A percentile compares a stretch with the other conserved stretches of the same genome.
Conservation (phyloP, 2,797 vertebrate species). For the Pelochelys cantorii region DNA sequence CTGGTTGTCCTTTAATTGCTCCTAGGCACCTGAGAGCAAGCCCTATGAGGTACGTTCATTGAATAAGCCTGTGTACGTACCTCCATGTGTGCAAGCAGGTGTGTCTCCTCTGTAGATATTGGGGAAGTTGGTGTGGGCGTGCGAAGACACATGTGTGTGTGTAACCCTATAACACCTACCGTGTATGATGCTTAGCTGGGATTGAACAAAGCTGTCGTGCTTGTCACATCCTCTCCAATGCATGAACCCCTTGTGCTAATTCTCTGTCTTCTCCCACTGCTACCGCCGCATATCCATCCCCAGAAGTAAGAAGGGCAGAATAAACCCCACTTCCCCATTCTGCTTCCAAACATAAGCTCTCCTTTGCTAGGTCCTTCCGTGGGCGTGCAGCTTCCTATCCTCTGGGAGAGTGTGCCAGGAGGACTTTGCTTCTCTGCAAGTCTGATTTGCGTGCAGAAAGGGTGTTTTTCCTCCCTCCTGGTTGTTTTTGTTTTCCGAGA, state of each 20-base stretch:
- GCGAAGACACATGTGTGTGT: neutral
- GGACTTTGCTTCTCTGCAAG: slow-evolving; percentile 43
- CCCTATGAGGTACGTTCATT: neutral
- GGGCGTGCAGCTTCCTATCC: rapidly evolving
- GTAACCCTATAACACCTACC: neutral
- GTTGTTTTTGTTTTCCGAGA: slow-evolving; percentile 77
- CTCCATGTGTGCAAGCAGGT: neutral
- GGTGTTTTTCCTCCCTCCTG: slow-evolving; percentile 34
- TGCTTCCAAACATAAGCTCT: neutral
- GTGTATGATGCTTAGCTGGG: neutral
- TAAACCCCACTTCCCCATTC: rapidly evolving
- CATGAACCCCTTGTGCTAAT: neutral
- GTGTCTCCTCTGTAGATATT: neutral
- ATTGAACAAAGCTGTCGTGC: neutral
- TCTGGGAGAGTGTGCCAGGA: neutral
- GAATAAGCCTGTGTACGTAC: neutral
- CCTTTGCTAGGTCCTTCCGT: neutral
- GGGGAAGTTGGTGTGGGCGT: neutral
- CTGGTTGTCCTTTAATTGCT: neutral
- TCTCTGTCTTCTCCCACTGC: neutral
- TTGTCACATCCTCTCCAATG: neutral
- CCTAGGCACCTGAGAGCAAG: neutral
- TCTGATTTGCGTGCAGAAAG: slow-evolving; percentile 56
- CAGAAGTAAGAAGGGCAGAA: neutral
- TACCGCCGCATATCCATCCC: neutral